Percentiles rank a stretch among this genome's conserved stretches.
Evolutionary conservation across 2,888 invertebrate species (phyloP).

Genomic region (Polydrusus pterygomalis): DNA sequence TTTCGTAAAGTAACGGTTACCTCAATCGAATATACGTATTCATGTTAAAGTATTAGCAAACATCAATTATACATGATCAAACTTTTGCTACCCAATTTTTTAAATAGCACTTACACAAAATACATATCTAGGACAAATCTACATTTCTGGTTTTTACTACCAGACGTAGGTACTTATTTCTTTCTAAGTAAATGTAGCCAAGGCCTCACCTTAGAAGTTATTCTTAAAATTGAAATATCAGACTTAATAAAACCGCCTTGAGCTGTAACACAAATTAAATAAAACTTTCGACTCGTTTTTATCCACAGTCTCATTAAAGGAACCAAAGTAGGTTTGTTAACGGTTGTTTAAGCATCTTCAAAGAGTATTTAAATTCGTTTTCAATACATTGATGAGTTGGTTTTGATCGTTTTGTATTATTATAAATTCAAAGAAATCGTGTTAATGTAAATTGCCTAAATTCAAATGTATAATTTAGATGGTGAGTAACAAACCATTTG

Average conservation of each 20-base stretch:
- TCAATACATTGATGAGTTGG: constrained; percentile 1
- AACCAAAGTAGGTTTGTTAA: constrained; percentile 18
- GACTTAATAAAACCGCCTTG: constrained; percentile 23
- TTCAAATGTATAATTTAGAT: background rate
- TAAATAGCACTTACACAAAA: background rate
- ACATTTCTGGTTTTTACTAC: constrained; percentile 6
- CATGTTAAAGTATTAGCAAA: too few relatives aligned
- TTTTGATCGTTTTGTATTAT: background rate
- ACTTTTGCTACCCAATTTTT: too few relatives aligned
- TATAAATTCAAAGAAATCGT: background rate
- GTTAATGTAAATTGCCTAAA: background rate
- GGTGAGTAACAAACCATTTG: background rate
- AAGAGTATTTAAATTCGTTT: constrained; percentile 12
- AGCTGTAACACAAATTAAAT: constrained; percentile 26
- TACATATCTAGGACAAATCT: background rate
- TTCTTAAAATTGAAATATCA: constrained; percentile 3
- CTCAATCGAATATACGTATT: too few relatives aligned
- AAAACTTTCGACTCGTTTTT: constrained; percentile 22
- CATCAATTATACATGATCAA: too few relatives aligned
- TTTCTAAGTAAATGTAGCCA: background rate
- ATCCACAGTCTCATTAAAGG: background rate
- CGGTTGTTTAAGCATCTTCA: constrained; percentile 25
- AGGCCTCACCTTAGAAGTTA: constrained; percentile 13
- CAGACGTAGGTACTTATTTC: background rate
- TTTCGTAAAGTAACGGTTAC: too few relatives aligned